Conservation (phyloP, 2,888 invertebrate genomes). For the Protula sp. region DNA sequence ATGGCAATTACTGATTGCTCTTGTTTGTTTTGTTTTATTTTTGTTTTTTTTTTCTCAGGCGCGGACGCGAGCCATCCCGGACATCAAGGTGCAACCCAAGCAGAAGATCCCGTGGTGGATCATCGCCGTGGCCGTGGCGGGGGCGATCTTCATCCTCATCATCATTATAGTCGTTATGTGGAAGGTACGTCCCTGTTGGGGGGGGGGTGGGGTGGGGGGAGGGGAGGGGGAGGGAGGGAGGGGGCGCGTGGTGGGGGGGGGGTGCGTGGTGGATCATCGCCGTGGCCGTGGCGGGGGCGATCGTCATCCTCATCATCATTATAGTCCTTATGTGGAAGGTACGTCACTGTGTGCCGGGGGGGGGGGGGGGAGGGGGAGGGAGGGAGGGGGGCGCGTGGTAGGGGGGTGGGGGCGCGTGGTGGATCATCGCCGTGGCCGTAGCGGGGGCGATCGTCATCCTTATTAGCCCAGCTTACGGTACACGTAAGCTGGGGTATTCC, state of each 20-base stretch:
- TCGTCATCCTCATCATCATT: constrained; percentile 74
- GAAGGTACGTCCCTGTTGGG: constrained; percentile 65
- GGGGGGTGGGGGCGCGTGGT: background rate
- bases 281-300: constrained; percentile 75
- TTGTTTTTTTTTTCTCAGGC: no score
- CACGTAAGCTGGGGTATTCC: no score
- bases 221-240: no score
- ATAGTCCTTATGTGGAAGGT: constrained; percentile 79
- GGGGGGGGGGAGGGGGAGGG: no score
- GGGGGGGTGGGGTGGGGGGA: no score
- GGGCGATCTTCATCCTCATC: constrained; percentile 76
- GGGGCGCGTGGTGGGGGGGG: no score
- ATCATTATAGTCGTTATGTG: constrained; percentile 74
- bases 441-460: no score
- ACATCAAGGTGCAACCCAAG: constrained; percentile 68
- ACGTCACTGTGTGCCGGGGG: constrained; percentile 57
- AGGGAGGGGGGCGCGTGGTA: no score
- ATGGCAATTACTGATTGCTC: no score
- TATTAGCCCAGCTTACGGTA: no score
- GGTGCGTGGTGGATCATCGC: constrained; percentile 80
- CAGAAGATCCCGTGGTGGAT: constrained; percentile 80
- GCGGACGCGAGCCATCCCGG: constrained; percentile 65
- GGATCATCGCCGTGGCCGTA: no score
- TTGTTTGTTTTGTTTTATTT: no score
- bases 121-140: constrained; percentile 72